Evolutionary conservation across 2,113 vertebrate species (phyloP).

Genomic region (Boulengeromyrus knoepffleri): DNA sequence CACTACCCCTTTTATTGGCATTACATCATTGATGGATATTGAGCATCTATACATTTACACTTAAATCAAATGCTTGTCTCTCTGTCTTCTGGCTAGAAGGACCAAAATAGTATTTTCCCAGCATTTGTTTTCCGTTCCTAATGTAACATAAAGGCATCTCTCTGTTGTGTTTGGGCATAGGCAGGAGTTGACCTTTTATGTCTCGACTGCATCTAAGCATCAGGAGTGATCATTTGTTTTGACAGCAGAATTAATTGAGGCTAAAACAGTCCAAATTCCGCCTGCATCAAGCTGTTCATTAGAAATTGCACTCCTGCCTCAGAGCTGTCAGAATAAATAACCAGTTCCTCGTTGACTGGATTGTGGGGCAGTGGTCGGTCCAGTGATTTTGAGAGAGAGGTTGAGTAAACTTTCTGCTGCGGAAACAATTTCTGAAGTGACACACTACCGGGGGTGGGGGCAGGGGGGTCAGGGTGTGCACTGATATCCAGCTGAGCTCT

Average conservation of each 20-base stretch:
- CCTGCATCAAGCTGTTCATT: conserved; percentile 83
- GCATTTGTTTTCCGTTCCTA: conserved; percentile 26
- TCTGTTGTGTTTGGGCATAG: conserved; percentile 57
- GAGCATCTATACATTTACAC: neutral
- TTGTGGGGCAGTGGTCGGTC: conserved; percentile 68
- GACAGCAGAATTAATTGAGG: conserved; percentile 92
- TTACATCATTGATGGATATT: neutral
- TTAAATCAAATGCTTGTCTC: neutral
- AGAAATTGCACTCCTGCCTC: conserved; percentile 70
- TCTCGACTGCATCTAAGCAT: conserved; percentile 62
- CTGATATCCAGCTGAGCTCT: conserved; percentile 85
- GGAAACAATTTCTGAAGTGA: conserved; percentile 85
- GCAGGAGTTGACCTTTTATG: conserved; percentile 68
- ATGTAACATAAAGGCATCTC: conserved; percentile 50
- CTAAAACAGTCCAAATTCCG: conserved; percentile 82
- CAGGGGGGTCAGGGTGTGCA: conserved; percentile 66
- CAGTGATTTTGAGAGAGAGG: conserved; percentile 69
- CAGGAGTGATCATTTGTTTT: conserved; percentile 82
- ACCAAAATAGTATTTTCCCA: conserved; percentile 1
- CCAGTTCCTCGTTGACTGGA: conserved; percentile 72
- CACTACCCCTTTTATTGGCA: neutral
- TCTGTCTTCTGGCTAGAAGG: neutral
- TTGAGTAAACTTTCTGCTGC: conserved; percentile 92
- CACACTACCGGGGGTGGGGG: conserved; percentile 63
- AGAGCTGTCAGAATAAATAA: conserved; percentile 85